These are phyloP conservation scores for Lithobates pipiens DNA, from an alignment of 2,797 vertebrate species.

Conservation along the genomic window DNA sequence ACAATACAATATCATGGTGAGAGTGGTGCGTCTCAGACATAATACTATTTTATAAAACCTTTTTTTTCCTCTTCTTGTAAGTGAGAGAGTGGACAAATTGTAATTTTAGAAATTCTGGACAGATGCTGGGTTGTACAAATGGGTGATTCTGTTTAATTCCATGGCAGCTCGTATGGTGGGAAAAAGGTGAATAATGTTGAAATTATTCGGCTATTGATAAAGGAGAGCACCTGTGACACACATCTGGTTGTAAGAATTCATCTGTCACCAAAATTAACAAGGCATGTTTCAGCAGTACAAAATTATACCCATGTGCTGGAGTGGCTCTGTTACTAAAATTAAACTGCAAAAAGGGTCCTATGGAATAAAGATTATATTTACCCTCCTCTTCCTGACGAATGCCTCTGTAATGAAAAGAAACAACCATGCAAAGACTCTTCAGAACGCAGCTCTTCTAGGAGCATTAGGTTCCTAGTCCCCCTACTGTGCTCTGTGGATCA, in stretches of 20 bases:
- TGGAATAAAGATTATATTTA: no score
- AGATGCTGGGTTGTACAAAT: constrained; percentile 3
- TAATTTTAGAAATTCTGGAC: not conserved
- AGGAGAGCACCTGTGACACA: constrained; percentile 7
- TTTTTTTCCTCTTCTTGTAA: not conserved
- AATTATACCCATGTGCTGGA: not conserved
- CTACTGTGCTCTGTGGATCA: not conserved
- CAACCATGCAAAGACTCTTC: no score
- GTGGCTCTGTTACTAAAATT: not conserved
- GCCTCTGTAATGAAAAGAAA: no score
- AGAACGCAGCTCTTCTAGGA: not conserved
- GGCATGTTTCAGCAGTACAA: not conserved
- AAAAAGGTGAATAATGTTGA: not conserved
- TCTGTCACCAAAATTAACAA: constrained; percentile 24
- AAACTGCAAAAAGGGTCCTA: not conserved
- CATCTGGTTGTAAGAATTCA: constrained; percentile 25
- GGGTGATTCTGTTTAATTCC: not conserved
- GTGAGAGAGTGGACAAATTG: not conserved
- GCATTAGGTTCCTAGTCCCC: not conserved
- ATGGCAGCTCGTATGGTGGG: not conserved
- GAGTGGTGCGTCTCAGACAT: constrained; percentile 19
- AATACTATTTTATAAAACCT: constrained; percentile 29
- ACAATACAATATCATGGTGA: constrained; percentile 47
- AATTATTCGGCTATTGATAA: not conserved
- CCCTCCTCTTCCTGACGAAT: no score